A percentile compares a stretch with the other conserved stretches of the same genome.
phyloP scores from a whole-genome alignment of 2,888 invertebrate genomes.

The Panopea generosa region DNA sequence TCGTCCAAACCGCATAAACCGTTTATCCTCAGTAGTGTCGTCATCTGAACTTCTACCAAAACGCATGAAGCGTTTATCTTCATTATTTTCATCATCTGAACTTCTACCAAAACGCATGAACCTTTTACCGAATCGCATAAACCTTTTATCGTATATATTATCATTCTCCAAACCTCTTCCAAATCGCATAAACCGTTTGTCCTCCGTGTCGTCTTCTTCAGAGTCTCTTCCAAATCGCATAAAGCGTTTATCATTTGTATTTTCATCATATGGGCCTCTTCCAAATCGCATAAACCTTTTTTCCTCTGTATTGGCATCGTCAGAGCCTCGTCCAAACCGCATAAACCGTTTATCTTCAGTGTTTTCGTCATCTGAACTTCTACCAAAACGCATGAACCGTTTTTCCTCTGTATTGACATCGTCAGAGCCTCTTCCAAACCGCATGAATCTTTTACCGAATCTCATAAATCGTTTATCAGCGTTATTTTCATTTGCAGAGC shows the following conservation, averaged over 20 bases:
- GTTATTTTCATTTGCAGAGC: conserved; percentile 44
- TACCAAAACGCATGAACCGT: conserved; percentile 75
- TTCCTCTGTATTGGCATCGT: conserved; percentile 30
- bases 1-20: conserved; percentile 73
- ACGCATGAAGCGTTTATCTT: conserved; percentile 74
- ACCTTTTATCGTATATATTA: conserved; percentile 62
- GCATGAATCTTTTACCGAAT: conserved; percentile 76
- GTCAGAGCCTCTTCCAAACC: conserved; percentile 68
- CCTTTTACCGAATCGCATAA: conserved; percentile 49
- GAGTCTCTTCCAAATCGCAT: conserved; percentile 71
- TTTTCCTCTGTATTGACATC: conserved; percentile 62
- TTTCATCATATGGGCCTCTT: conserved; percentile 56
- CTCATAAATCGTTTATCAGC: conserved; percentile 76
- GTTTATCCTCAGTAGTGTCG: no score
- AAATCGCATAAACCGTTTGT: conserved; percentile 67
- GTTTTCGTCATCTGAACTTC: conserved; percentile 45
- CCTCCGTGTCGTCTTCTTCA: conserved; percentile 46
- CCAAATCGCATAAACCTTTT: conserved; percentile 79
- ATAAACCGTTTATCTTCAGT: conserved; percentile 68
- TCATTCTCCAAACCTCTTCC: conserved; percentile 54
- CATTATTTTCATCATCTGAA: no score
- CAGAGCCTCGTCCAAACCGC: conserved; percentile 66
- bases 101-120: conserved; percentile 71
- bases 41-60: conserved; percentile 66
- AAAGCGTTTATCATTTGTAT: conserved; percentile 64